phyloP scores from a whole-genome alignment of 2,888 invertebrate species.

The Chirona hameri region DNA sequence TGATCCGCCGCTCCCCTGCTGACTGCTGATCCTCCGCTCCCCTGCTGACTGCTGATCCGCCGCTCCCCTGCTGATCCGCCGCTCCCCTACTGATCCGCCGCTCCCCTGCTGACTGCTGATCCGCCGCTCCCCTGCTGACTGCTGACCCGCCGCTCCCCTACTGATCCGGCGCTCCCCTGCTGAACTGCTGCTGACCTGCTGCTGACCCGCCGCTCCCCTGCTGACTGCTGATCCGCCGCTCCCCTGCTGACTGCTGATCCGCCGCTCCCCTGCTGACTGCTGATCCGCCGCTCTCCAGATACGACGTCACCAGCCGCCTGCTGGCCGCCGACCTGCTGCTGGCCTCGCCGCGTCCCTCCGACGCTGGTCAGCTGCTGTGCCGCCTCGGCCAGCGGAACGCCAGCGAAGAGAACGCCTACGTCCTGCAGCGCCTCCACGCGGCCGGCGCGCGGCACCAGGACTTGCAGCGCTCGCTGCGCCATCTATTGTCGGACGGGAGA shows the following conservation, averaged over 20 bases:
- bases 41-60: not conserved
- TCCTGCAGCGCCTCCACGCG: not conserved
- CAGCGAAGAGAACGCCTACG: slow-evolving; percentile 6
- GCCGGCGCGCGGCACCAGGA: not conserved
- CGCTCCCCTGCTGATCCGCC: not conserved
- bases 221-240: not conserved
- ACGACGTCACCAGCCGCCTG: slow-evolving; percentile 66
- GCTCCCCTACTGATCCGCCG: too few relatives aligned
- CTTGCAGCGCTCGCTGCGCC: not conserved
- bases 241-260: slow-evolving; percentile 63
- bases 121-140: too few relatives aligned
- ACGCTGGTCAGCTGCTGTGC: not conserved
- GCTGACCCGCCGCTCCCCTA: not conserved
- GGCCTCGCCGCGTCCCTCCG: not conserved
- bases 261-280: slow-evolving; percentile 44
- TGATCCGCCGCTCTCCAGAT: slow-evolving; percentile 42
- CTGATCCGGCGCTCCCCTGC: too few relatives aligned
- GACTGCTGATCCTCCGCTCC: too few relatives aligned
- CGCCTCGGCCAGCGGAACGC: not conserved
- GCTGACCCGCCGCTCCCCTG: too few relatives aligned
- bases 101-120: too few relatives aligned
- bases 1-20: too few relatives aligned
- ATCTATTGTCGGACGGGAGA: slow-evolving; percentile 44
- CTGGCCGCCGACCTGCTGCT: slow-evolving; percentile 67
- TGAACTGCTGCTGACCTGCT: too few relatives aligned